Evolutionary conservation across 2,888 invertebrate genomes (phyloP).

Genomic region (Antheraea yamamai): DNA sequence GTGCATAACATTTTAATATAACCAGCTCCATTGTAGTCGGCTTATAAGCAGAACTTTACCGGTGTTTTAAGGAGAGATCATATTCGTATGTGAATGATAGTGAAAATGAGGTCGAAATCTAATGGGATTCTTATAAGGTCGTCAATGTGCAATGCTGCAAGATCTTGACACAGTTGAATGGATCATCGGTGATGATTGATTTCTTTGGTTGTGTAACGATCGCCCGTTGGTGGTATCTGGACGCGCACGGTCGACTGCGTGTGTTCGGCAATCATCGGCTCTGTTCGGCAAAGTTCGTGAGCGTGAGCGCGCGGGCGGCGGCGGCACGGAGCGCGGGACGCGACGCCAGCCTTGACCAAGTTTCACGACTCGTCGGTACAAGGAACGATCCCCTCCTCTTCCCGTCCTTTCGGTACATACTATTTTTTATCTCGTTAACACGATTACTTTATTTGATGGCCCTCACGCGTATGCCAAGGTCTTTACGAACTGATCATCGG

Average conservation of each 20-base stretch:
- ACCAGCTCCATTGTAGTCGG: not conserved
- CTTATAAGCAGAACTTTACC: not conserved
- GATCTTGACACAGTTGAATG: slow-evolving; percentile 77
- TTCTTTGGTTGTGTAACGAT: slow-evolving; percentile 71
- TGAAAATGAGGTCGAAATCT: slow-evolving; percentile 20
- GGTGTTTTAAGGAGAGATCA: not conserved
- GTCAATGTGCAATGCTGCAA: slow-evolving; percentile 37
- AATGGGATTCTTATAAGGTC: slow-evolving; percentile 34
- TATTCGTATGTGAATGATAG: not conserved
- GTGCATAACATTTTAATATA: slow-evolving; percentile 19
- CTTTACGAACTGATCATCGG: slow-evolving; percentile 37
- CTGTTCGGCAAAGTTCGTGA: slow-evolving; percentile 55
- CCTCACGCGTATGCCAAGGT: slow-evolving; percentile 62
- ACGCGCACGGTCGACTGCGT: slow-evolving; percentile 57
- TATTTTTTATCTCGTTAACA: slow-evolving; percentile 69
- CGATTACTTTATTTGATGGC: slow-evolving; percentile 69
- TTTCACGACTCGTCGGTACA: slow-evolving; percentile 79
- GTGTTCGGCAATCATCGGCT: slow-evolving; percentile 67
- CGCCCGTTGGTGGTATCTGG: slow-evolving; percentile 59
- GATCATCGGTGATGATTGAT: slow-evolving; percentile 73
- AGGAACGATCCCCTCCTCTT: slow-evolving; percentile 80
- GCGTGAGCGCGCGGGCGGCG: slow-evolving; percentile 38
- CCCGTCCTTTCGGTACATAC: slow-evolving; percentile 72
- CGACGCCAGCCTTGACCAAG: slow-evolving; percentile 78
- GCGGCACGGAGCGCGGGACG: slow-evolving; percentile 43